Base-by-base conservation (phyloP, 2,888 invertebrate species). In the Thyatira batis region DNA sequence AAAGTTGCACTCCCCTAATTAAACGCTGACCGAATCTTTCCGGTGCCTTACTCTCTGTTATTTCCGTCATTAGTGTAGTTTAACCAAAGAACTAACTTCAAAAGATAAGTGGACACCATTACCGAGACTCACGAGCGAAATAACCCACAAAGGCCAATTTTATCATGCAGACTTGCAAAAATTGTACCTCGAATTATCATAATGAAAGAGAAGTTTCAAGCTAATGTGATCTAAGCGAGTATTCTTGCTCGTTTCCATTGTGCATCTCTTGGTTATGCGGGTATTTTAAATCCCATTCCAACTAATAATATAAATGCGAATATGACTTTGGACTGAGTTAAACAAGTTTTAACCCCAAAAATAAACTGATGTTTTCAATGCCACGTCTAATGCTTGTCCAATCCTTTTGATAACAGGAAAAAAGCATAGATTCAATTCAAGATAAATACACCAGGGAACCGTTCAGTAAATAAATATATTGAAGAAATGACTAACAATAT, bases 111-210 rank as follows among this genome's bases (percentile, higher is more conserved):
- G 39, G 39, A n/a, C 39, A 17, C 13, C 2, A 39, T 39, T 39
- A 39, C 11, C 39, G n/a, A 17, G 17, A 39, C 8, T 39, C 13
- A 39, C 33, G 6, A 17, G 39, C 8, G 39, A 39, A 39, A 39
- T 45, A 45, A 20, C 20, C 23, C 6, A 20, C 23, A 20, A 20
- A 48, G 48, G 27, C 27, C 27, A 48, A 48, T 48, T 48, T 27
- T 27, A 27, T 27, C 39, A 39, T 11, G 48, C 17, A 20, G 17
- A 27, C 48, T 48, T 20, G 27, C 48, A 27, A 46, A 48, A 48
- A 48, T 48, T 17, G 13, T 25, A 51, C 39, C 2, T 49, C 49
- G 21, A 25, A 39, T 50, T 43, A 50, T 50, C 50, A 50, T 50
- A 50, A 50, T 50, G 50, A 50, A 50, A 50, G 50, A 50, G 50